Percentiles rank a stretch among this genome's conserved stretches.
Evolutionary conservation across 2,888 invertebrate species (phyloP).

Genomic region (Leptura quadrifasciata): DNA sequence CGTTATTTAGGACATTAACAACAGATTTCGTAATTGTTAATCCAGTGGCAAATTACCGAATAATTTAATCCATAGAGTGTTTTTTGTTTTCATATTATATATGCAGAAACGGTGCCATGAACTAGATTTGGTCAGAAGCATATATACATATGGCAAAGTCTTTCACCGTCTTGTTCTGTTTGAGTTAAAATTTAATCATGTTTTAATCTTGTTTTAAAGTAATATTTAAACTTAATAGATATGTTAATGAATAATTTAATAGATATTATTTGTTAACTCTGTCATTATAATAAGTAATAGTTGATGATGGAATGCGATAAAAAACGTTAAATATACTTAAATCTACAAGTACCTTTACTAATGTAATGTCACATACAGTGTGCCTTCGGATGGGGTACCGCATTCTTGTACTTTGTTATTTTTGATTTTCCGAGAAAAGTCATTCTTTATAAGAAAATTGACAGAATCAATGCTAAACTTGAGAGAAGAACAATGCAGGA

Average conservation of each 20-base stretch:
- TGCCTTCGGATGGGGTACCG: no score
- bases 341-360: neutral
- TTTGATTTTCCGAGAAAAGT: no score
- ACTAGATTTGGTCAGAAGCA: neutral
- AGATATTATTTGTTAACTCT: neutral
- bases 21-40: neutral
- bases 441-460: no score
- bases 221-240: neutral
- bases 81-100: slow-evolving; percentile 1
- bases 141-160: neutral
- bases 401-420: no score
- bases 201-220: neutral
- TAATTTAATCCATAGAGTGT: neutral
- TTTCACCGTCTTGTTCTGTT: neutral
- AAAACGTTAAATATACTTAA: neutral
- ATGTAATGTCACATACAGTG: no score
- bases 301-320: neutral
- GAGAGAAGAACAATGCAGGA: no score
- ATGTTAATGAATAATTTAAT: neutral
- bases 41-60: neutral
- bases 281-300: neutral
- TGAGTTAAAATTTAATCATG: neutral
- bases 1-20: neutral
- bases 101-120: neutral
- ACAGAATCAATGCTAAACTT: no score